Base-by-base conservation (phyloP, 2,888 invertebrate genomes). In the Drosophila aldrichi region DNA sequence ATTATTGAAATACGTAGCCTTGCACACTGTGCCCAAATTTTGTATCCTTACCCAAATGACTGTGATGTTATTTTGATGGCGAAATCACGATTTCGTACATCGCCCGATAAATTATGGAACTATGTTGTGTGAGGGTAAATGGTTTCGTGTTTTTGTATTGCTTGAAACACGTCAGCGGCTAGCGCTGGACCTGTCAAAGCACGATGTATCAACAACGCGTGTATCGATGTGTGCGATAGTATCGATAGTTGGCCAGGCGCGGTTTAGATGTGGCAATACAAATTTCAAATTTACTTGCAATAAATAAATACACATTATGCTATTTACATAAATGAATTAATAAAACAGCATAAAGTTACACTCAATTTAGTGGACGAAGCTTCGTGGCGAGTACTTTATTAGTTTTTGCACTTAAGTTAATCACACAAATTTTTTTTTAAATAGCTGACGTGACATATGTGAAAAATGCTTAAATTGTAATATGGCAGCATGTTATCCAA, bases 91-190 rank as follows among this genome's bases (percentile, higher is more conserved):
- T 60, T 52, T 52, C 18, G 29, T n/a, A 57, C 58, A 57, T 60
- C 20, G 38, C 18, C 59, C 29, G 41, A 38, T 55, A 52, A 63
- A 70, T 61, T 64, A 46, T 16, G 54, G 76, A 74, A 64, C 54
- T 58, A 55, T 76, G 56, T 52, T 74, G 36, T 55, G 57, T 46
- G 46, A 49, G 38, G 40, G 34, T 18, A 71, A 65, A 65, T 59
- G 66, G 67, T 54, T 65, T 81, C 66, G 81, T 79, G 74, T 79
- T 72, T 74, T 77, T 77, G 63, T 70, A 41, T 81, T 64, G 59
- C 68, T 76, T 67, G 72, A 79, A 81, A 86, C 81, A 81, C 81
- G 81, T 81, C 81, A 81, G 81, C 87, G 60, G 77, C 69, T 70
- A 43, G 55, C 49, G 70, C 46, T 48, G 69, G 69, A 54, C 12